A percentile compares a stretch with the other conserved stretches of the same genome.
Conservation (phyloP, 2,888 invertebrate genomes). For the Trileptium ribeirensis region DNA sequence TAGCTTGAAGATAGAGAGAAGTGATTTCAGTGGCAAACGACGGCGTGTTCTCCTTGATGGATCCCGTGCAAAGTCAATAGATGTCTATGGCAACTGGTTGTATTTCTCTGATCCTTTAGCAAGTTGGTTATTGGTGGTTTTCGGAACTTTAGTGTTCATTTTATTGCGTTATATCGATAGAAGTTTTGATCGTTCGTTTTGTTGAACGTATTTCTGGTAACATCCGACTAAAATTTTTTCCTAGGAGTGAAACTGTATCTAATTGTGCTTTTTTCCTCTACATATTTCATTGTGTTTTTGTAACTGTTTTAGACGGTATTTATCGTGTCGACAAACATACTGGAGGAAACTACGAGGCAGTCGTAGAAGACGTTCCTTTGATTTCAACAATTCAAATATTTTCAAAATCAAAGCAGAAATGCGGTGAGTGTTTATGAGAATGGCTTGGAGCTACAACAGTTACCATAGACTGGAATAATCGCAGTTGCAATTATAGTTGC, state of each 20-base stretch:
- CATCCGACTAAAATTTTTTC: too few relatives aligned
- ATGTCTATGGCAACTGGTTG: constrained; percentile 47
- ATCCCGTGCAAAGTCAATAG: constrained; percentile 44
- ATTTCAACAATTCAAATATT: constrained; percentile 47
- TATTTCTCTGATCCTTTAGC: constrained; percentile 49
- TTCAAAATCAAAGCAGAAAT: constrained; percentile 33
- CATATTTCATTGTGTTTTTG: too few relatives aligned
- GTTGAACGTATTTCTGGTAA: too few relatives aligned
- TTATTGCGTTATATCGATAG: too few relatives aligned
- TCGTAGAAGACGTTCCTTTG: constrained; percentile 76
- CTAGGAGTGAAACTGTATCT: too few relatives aligned
- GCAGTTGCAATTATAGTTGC: too few relatives aligned
- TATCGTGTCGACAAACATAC: constrained; percentile 95
- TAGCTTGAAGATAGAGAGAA: constrained; percentile 81
- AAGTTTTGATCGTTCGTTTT: too few relatives aligned
- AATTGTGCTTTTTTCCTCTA: too few relatives aligned
- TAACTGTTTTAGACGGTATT: constrained; percentile 61
- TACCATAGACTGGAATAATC: too few relatives aligned
- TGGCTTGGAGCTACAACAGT: too few relatives aligned
- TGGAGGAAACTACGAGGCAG: constrained; percentile 83
- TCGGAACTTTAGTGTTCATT: too few relatives aligned
- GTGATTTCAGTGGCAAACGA: constrained; percentile 75
- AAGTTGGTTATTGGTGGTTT: constrained; percentile 33
- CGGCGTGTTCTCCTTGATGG: constrained; percentile 53
- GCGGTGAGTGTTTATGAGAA: not conserved